Evolutionary conservation across 2,888 invertebrate species (phyloP), one percentile per base, ranked within the genome.

Genomic region (Seira musarum): DNA sequence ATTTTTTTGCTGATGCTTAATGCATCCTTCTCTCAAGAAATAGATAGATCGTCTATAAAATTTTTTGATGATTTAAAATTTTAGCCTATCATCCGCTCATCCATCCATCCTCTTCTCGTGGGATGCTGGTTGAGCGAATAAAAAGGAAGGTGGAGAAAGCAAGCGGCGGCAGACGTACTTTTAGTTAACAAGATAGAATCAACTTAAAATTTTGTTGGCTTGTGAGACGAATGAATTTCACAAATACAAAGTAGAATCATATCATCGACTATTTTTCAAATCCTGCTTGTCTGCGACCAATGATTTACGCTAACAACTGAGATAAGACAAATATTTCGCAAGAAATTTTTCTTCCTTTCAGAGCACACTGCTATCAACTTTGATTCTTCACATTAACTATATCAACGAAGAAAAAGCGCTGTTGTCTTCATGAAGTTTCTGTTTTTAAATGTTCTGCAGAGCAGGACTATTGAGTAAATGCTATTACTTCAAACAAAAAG

Each of bases 261-360:
- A 22, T 71, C 21, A 60, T 65, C 77, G 60, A 21, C 53, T 21
- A 77, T 78, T 71, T 71, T 78, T 78, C 63, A 74, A 57, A 66
- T 22, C 22, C 22, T 60, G 60, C 21, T 60, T 79, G 78, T 35
- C 78, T 72, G 78, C 72, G 66, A 73, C 79, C 79, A 72, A 79
- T 79, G 79, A 79, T 79, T 79, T 79, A 79, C 72, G 49, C 66
- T 73, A 73, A 73, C 68, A 79, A 67, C 65, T 5, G 19, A 77
- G 79, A 79, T 79, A 79, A 79, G 63, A 60, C 61, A 79, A 73
- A 72, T 63, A 63, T 73, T 79, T 71, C 66, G 65, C 49, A 65
- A 61, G 71, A 71, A 75, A 70, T 77, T 13, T 49, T 60, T 60
- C 22, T 60, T 60, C 60, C 60, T 60, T 60, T 19, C 60, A 60